These are phyloP conservation scores for Leptopterna dolabrata DNA, from an alignment of 2,888 invertebrate genomes.

Conservation along the genomic window DNA sequence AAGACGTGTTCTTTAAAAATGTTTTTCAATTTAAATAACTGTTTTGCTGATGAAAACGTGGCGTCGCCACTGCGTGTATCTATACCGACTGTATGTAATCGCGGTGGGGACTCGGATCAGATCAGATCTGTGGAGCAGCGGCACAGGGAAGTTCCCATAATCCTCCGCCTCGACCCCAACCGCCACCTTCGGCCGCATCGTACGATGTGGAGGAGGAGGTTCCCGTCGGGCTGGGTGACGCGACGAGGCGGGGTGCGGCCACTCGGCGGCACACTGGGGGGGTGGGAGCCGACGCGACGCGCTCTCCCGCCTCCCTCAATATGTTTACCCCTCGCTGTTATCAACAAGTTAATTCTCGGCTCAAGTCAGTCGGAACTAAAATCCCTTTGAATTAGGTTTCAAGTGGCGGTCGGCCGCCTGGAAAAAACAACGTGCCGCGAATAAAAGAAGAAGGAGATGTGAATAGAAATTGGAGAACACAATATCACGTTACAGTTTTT, in stretches of 20 bases:
- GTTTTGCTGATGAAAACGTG: no score
- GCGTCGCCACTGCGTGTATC: no score
- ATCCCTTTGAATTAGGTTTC: neutral
- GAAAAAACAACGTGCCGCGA: neutral
- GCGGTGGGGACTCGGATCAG: no score
- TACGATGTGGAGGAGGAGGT: neutral
- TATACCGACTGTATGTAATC: no score
- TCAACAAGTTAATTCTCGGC: neutral
- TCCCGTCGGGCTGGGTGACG: no score
- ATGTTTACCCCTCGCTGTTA: conserved; percentile 6
- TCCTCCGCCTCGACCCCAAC: no score
- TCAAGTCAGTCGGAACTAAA: neutral
- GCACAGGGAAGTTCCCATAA: no score
- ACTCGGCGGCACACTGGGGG: neutral
- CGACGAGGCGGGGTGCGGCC: neutral
- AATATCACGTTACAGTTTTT: no score
- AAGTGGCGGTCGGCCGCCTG: neutral
- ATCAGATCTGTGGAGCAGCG: no score
- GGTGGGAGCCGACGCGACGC: neutral
- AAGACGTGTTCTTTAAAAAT: no score
- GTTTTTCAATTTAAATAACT: no score
- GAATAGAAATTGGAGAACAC: neutral
- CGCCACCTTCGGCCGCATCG: no score
- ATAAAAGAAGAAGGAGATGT: neutral
- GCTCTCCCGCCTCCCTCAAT: neutral